A percentile compares a stretch with the other conserved stretches of the same genome.
phyloP scores from a whole-genome alignment of 2,113 vertebrate species.

The Chunga burmeisteri region DNA sequence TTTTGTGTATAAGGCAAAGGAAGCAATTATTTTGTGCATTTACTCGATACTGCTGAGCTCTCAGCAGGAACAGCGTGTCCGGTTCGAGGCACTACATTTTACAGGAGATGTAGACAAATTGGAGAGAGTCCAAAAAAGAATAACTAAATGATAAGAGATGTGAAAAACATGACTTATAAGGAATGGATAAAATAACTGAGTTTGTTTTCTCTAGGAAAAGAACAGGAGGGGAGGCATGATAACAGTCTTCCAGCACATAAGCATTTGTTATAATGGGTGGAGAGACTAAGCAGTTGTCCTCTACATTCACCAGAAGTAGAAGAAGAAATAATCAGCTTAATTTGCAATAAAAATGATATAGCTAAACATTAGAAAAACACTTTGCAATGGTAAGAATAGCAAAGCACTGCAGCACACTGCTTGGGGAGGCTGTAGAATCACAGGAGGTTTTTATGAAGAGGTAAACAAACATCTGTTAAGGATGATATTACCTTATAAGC shows the following conservation, averaged over 20 bases:
- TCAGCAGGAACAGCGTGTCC: constrained; percentile 33
- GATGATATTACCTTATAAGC: not conserved
- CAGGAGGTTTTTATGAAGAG: constrained; percentile 57
- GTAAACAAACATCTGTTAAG: constrained; percentile 67
- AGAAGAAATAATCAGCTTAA: constrained; percentile 55
- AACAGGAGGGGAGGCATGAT: constrained; percentile 34
- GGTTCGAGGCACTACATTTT: constrained; percentile 18
- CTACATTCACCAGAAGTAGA: constrained; percentile 18
- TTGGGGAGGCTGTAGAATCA: constrained; percentile 46
- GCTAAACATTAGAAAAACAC: constrained; percentile 51
- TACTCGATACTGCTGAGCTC: not conserved
- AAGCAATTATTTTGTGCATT: constrained; percentile 43
- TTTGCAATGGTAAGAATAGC: constrained; percentile 26
- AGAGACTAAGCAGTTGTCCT: constrained; percentile 43
- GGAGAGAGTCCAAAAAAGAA: constrained; percentile 16
- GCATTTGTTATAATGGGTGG: constrained; percentile 35
- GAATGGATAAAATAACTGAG: constrained; percentile 22
- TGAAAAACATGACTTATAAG: not conserved
- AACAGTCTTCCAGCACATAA: constrained; percentile 45
- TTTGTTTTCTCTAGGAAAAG: constrained; percentile 43
- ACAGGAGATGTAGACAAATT: constrained; percentile 14
- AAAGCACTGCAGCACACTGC: constrained; percentile 5
- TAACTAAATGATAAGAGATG: constrained; percentile 35
- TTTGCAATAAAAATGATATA: constrained; percentile 67
- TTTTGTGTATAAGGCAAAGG: not conserved